Percentiles rank a stretch among this genome's conserved stretches.
Evolutionary conservation across 1,140 invertebrate species (phyloP).

Genomic region (Drosophila orosa): DNA sequence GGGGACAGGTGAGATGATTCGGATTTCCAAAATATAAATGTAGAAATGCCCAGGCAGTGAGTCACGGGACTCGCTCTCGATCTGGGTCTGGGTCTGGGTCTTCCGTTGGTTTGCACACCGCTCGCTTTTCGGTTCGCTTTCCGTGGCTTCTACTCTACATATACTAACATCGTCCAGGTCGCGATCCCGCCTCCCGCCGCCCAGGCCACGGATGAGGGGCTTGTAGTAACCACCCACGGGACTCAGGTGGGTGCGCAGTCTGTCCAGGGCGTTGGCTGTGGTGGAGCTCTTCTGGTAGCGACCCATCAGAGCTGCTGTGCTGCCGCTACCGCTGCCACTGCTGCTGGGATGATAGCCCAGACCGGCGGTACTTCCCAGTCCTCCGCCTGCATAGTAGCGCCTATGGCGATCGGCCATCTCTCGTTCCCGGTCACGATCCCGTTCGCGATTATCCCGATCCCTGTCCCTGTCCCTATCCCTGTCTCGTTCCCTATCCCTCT

Average conservation of each 20-base stretch:
- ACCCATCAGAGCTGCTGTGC: slow-evolving; percentile 49
- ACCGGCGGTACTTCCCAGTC: slow-evolving; percentile 44
- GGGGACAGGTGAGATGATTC: slow-evolving; percentile 60
- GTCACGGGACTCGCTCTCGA: slow-evolving; percentile 23
- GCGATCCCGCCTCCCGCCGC: slow-evolving; percentile 47
- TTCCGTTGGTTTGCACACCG: slow-evolving; percentile 51
- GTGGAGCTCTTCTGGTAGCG: slow-evolving; percentile 82
- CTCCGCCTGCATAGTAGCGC: slow-evolving; percentile 76
- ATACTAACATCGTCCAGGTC: slow-evolving; percentile 81
- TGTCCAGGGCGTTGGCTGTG: slow-evolving; percentile 77
- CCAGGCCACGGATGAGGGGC: slow-evolving; percentile 74
- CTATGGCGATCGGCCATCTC: slow-evolving; percentile 80
- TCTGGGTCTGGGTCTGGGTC: slow-evolving; percentile 42
- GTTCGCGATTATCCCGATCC: slow-evolving; percentile 28
- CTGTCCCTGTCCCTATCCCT: slow-evolving; percentile 31
- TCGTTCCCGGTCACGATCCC: slow-evolving; percentile 48
- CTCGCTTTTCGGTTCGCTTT: slow-evolving; percentile 12
- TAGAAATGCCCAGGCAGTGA: slow-evolving; percentile 30
- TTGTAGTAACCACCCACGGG: slow-evolving; percentile 82
- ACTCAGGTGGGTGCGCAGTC: slow-evolving; percentile 80
- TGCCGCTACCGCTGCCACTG: slow-evolving; percentile 38
- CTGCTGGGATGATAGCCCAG: slow-evolving; percentile 46
- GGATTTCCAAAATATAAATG: slow-evolving; percentile 27
- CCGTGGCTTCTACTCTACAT: background rate
- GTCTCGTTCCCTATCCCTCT: slow-evolving; percentile 40